A percentile compares a stretch with the other conserved stretches of the same genome.
Conservation (phyloP, 2,888 invertebrate species). For the Chouioia cunea region DNA sequence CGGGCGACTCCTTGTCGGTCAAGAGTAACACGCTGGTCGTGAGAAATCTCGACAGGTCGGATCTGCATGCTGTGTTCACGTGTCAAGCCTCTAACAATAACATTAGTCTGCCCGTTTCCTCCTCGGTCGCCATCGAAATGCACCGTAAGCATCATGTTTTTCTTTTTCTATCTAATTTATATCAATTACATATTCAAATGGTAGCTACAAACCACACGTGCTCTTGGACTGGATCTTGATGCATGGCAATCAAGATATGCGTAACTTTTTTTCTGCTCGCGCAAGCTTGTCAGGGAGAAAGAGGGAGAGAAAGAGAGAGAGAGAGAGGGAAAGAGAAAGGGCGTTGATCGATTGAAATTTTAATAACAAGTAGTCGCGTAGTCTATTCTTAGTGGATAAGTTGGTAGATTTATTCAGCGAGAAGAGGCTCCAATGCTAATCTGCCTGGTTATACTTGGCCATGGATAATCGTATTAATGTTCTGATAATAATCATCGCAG, state of each 20-base stretch:
- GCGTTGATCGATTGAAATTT: conserved; percentile 23
- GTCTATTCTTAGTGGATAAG: conserved; percentile 12
- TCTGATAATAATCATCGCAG: conserved; percentile 38
- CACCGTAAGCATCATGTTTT: conserved; percentile 74
- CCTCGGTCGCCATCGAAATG: conserved; percentile 81
- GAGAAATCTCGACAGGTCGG: conserved; percentile 75
- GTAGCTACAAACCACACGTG: too few relatives aligned
- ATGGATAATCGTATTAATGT: conserved; percentile 40
- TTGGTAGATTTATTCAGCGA: conserved; percentile 25
- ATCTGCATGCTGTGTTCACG: conserved; percentile 81
- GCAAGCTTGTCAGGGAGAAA: too few relatives aligned
- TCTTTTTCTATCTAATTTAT: background rate
- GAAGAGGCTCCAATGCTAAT: conserved; percentile 15
- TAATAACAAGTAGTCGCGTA: conserved; percentile 20
- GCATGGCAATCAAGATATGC: too few relatives aligned
- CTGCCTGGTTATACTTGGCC: background rate
- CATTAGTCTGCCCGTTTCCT: conserved; percentile 77
- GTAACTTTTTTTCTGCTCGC: too few relatives aligned
- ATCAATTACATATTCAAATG: too few relatives aligned
- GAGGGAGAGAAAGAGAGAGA: background rate
- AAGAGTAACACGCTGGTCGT: conserved; percentile 75
- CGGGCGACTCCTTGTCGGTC: conserved; percentile 69
- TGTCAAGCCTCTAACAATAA: conserved; percentile 85
- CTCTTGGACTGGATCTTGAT: too few relatives aligned
- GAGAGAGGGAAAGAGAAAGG: background rate